Evolutionary conservation across 2,888 invertebrate genomes (phyloP).

Genomic region (Suillia variegata): DNA sequence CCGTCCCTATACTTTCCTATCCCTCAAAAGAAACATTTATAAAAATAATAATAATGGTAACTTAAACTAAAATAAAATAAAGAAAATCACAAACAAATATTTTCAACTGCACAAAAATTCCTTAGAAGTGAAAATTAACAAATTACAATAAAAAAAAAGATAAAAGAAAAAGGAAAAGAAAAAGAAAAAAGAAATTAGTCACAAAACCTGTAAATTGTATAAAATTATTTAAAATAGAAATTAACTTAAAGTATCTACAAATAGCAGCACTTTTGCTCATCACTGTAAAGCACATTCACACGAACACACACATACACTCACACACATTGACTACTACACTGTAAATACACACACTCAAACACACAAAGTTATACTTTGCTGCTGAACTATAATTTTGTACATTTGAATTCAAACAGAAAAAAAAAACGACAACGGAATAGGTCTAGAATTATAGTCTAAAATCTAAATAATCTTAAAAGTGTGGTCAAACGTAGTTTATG

Average conservation of each 20-base stretch:
- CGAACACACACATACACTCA: not conserved
- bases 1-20: conserved; percentile 25
- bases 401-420: conserved; percentile 10
- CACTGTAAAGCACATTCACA: conserved; percentile 34
- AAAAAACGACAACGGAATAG: not conserved
- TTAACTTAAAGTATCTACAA: conserved; percentile 26
- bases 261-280: conserved; percentile 27
- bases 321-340: conserved; percentile 9
- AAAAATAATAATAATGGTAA: not conserved
- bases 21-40: too few relatives aligned
- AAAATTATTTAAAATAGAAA: too few relatives aligned
- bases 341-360: conserved; percentile 31
- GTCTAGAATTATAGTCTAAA: too few relatives aligned
- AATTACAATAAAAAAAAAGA: not conserved
- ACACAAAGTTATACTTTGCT: not conserved
- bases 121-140: conserved; percentile 2
- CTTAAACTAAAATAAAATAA: conserved; percentile 9
- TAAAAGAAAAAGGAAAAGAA: too few relatives aligned
- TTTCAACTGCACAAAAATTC: not conserved
- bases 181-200: too few relatives aligned
- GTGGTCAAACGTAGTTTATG: too few relatives aligned
- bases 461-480: too few relatives aligned
- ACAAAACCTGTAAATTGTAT: too few relatives aligned
- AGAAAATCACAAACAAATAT: conserved; percentile 8
- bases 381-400: not conserved